Percentiles rank a stretch among this genome's conserved stretches.
Evolutionary conservation across 2,113 vertebrate species (phyloP).

Genomic region (Micromys minutus): DNA sequence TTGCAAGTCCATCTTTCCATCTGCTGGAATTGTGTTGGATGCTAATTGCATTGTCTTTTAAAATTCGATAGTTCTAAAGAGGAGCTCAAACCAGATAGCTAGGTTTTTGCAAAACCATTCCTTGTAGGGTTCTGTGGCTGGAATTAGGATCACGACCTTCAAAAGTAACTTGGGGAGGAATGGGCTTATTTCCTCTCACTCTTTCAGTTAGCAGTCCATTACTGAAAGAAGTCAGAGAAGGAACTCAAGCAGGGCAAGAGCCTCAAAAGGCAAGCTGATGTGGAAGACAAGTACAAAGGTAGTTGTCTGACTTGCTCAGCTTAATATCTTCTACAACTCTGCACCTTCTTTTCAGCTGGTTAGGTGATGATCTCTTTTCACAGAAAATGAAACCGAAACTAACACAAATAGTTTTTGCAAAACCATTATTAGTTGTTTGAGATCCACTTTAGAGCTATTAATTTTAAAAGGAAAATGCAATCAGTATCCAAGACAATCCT

Average conservation of each 20-base stretch:
- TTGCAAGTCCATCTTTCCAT: conserved; percentile 17
- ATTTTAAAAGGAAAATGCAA: background rate
- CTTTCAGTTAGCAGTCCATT: too few relatives aligned
- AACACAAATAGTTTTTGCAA: background rate
- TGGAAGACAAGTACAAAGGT: background rate
- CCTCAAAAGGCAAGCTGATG: background rate
- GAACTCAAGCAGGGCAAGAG: background rate
- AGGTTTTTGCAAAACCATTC: background rate
- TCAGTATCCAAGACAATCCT: background rate
- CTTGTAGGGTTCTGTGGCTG: background rate
- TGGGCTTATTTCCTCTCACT: background rate
- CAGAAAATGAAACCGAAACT: background rate
- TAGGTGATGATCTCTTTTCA: background rate
- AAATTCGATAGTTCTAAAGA: conserved; percentile 20
- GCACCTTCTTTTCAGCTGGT: background rate
- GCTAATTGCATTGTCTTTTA: background rate
- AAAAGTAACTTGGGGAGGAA: background rate
- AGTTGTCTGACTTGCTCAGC: background rate
- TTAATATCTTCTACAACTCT: background rate
- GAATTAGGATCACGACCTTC: background rate
- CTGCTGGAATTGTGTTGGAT: background rate
- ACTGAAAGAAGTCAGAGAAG: background rate
- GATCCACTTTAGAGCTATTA: background rate
- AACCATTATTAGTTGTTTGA: background rate
- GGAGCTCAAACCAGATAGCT: background rate